Conservation (phyloP, 1,140 invertebrate genomes). For the Anastatus disparis region DNA sequence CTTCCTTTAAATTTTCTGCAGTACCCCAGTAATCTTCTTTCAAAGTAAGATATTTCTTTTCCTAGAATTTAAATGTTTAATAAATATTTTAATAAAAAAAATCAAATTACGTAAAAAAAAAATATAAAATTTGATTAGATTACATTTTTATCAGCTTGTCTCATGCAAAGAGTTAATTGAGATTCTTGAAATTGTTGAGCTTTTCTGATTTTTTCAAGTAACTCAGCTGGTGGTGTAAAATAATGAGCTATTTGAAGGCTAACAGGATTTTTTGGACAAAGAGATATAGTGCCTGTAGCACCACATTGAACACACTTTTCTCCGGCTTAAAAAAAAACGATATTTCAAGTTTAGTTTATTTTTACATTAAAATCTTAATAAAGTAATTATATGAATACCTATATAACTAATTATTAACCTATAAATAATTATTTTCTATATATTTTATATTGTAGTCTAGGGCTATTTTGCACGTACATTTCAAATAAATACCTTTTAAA, state of each 20-base stretch:
- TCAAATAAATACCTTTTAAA: slow-evolving; percentile 10
- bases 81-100: too few relatives aligned
- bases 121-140: too few relatives aligned
- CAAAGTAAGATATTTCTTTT: too few relatives aligned
- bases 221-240: slow-evolving; percentile 10
- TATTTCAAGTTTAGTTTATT: too few relatives aligned
- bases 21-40: too few relatives aligned
- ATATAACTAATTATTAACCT: too few relatives aligned
- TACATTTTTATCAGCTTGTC: slow-evolving; percentile 18
- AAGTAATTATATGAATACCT: too few relatives aligned
- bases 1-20: too few relatives aligned
- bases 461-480: neutral
- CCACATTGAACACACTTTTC: slow-evolving; percentile 25
- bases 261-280: slow-evolving; percentile 7
- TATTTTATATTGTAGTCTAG: neutral
- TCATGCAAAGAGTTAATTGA: slow-evolving; percentile 8
- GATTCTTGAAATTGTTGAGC: slow-evolving; percentile 26
- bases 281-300: neutral
- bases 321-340: slow-evolving; percentile 4
- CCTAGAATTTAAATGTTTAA: too few relatives aligned
- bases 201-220: slow-evolving; percentile 23
- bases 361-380: too few relatives aligned
- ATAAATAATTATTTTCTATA: neutral
- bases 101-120: too few relatives aligned
- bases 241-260: slow-evolving; percentile 26